Evolutionary conservation across 2,888 invertebrate genomes (phyloP).

Genomic region (Odontothrips loti): DNA sequence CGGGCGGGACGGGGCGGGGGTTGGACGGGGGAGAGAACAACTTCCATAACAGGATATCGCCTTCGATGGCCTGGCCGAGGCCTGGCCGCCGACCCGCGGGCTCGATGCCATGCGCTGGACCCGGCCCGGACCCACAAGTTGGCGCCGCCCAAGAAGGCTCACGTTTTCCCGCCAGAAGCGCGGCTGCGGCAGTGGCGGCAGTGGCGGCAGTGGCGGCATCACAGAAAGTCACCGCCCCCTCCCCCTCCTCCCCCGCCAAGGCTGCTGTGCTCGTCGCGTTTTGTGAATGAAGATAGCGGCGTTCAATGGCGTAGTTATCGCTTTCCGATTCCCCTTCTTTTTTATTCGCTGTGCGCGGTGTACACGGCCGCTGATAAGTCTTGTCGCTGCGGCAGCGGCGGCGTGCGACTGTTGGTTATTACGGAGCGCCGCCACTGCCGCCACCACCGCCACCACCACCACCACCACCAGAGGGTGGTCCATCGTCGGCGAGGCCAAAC

Average conservation of each 20-base stretch:
- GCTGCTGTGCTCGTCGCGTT: background rate
- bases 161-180: conserved; percentile 4
- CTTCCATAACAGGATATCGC: conserved; percentile 18
- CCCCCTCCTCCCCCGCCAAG: background rate
- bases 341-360: background rate
- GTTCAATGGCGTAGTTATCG: conserved; percentile 4
- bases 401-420: no score
- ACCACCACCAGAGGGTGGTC: no score
- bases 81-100: background rate
- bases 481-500: no score
- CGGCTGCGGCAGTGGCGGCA: background rate
- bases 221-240: background rate
- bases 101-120: background rate
- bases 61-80: background rate
- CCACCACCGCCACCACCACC: no score
- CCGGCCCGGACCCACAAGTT: background rate
- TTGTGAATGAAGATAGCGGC: background rate
- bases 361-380: background rate
- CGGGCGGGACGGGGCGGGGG: background rate
- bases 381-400: no score
- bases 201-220: background rate
- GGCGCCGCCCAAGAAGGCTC: background rate
- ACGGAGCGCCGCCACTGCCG: no score
- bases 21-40: background rate
- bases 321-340: background rate